Evolutionary conservation across 2,113 vertebrate species (phyloP).

Genomic region (Varanus komodoensis): DNA sequence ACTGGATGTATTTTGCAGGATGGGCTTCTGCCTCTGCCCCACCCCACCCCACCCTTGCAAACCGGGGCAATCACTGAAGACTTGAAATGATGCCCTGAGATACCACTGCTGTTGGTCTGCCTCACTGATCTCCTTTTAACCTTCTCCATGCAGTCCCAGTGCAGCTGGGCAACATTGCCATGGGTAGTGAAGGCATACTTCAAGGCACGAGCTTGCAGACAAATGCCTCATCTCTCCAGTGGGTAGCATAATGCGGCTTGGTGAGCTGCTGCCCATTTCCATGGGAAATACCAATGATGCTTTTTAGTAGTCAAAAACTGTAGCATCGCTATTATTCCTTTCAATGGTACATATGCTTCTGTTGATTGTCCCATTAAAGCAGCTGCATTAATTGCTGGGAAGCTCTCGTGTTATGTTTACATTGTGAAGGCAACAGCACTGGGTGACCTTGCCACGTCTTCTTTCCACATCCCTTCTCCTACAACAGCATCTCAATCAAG

Average conservation of each 20-base stretch:
- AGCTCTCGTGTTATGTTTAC: background rate
- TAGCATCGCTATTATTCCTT: conserved; percentile 3
- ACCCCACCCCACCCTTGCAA: background rate
- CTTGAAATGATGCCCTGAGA: background rate
- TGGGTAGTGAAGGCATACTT: background rate
- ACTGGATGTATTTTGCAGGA: background rate
- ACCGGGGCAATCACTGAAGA: background rate
- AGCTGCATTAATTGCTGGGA: background rate
- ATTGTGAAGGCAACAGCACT: background rate
- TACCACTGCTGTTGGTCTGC: background rate
- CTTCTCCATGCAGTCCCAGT: background rate
- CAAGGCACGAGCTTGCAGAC: background rate
- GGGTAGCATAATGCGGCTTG: background rate
- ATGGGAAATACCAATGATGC: too few relatives aligned
- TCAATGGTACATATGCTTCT: conserved; percentile 5
- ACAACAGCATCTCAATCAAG: background rate
- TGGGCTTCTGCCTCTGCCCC: background rate
- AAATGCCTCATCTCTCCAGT: background rate
- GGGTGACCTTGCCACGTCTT: background rate
- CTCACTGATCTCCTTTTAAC: background rate
- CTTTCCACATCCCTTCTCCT: background rate
- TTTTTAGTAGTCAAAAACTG: conserved; percentile 6
- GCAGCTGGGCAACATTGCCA: background rate
- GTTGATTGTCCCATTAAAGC: conserved; percentile 16
- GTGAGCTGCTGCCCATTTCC: background rate